A percentile compares a stretch with the other conserved stretches of the same genome.
Conservation (phyloP, 2,797 vertebrate genomes). For the Pipistrellus kuhlii region DNA sequence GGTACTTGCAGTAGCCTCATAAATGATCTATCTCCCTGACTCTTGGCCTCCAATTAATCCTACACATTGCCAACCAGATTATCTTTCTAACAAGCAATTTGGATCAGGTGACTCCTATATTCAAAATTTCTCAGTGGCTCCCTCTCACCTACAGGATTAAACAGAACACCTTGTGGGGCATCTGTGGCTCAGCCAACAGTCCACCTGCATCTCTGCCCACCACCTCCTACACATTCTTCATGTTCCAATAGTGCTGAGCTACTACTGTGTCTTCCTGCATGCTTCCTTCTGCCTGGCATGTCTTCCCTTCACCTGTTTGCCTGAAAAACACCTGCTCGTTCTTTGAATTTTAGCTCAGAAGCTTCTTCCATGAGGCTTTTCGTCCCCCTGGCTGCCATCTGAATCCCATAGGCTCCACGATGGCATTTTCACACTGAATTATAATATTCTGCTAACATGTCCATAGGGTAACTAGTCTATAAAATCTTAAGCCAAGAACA, state of each 20-base stretch:
- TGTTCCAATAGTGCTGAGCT: background rate
- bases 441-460: constrained; percentile 59
- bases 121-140: constrained; percentile 6
- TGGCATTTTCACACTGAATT: constrained; percentile 51
- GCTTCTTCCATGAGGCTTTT: background rate
- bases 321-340: constrained; percentile 48
- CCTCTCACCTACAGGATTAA: background rate
- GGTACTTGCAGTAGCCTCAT: background rate
- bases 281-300: background rate
- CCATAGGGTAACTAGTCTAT: constrained; percentile 46
- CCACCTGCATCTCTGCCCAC: background rate
- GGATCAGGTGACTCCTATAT: background rate
- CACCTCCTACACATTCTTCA: background rate
- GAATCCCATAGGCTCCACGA: background rate
- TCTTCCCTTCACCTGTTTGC: background rate
- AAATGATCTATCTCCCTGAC: background rate
- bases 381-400: background rate
- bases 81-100: background rate
- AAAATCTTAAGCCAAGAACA: constrained; percentile 72
- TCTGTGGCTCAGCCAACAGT: background rate
- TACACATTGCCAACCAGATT: background rate
- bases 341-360: constrained; percentile 63
- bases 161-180: background rate
- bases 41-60: background rate
- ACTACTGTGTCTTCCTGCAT: background rate